Conservation (phyloP, 2,113 vertebrate species). For the Sus scrofa region T2T-Sscrofa CM000827.6:99447501-99448000, state of each 20-base stretch:
- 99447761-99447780: background rate
- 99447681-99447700: background rate
- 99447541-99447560: background rate
- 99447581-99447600: background rate
- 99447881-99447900: too few relatives aligned
- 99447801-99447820: too few relatives aligned
- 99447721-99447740: background rate
- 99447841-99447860: too few relatives aligned
- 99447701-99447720: background rate
- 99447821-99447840: too few relatives aligned
- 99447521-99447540: background rate
- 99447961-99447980: too few relatives aligned
- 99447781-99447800: background rate
- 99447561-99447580: background rate
- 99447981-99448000: too few relatives aligned
- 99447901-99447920: too few relatives aligned
- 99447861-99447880: too few relatives aligned
- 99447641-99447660: background rate
- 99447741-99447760: conserved; percentile 41
- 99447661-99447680: background rate
- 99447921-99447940: too few relatives aligned
- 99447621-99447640: background rate
- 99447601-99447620: background rate
- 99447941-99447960: too few relatives aligned
- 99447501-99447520: background rate